Evolutionary conservation across 1,140 invertebrate species (phyloP), one percentile per base, ranked within the genome.

Genomic region (Agrilus planipennis): DNA sequence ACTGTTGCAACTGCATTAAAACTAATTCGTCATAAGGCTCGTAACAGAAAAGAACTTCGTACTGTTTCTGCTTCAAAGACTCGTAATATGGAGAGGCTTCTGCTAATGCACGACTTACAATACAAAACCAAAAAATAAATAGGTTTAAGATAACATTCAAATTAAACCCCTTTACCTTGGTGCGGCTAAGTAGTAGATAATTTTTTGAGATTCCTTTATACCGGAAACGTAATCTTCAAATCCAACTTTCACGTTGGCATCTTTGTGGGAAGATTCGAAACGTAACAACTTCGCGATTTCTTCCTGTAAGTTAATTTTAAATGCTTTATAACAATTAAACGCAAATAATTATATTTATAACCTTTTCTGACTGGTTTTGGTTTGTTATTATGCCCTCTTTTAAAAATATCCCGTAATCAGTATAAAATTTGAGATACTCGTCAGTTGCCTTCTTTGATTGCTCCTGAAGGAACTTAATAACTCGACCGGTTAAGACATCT

Each of bases 1-100:
- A 97, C 55, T 89, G 76, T 47, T 75, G 74, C 15, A 98, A 63
- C 51, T 95, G 87, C 71, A 96, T 79, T 1, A 97, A 65, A 7
- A 97, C 89, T 16, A 96, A 65, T 64, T 98, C 94, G 67, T 98
- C 94, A 52, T 96, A 93, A 1, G 84, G 79, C 54, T 97, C 91
- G 54, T 91, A 96, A 56, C 90, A 89, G 61, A 95, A 96, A 2
- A 99, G 60, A 1, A 98, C 91, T 69, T 97, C 90, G 3, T 86
- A 72, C 44, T 93, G 79, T 46, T 79, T 76, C 53, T 81, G 79
- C 53, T 88, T 88, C 1, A 98, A 67, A 14, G 85, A 86, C 68
- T 97, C 93, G 55, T 82, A 91, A 58, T 98, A 98, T 0, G 93
- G 93, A 0, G 91, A 96, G 2, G 79, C 75, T 65, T 94, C 86